These are phyloP conservation scores for Empis livida DNA, from an alignment of 2,888 invertebrate genomes.

Conservation along the genomic window DNA sequence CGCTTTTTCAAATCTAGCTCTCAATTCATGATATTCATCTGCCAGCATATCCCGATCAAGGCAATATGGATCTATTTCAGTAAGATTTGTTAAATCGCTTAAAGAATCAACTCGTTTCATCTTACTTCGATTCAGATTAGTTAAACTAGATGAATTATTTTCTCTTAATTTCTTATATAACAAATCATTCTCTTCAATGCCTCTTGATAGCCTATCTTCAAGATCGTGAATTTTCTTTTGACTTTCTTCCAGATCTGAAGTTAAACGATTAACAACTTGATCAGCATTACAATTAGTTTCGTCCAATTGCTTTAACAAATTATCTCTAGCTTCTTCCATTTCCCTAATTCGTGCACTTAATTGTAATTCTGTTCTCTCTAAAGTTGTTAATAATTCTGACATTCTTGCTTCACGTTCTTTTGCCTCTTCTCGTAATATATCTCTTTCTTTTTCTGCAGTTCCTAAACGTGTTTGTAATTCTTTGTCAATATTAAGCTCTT, in stretches of 20 bases:
- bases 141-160: slow-evolving; percentile 34
- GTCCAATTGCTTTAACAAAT: slow-evolving; percentile 44
- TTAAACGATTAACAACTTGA: slow-evolving; percentile 55
- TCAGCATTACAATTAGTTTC: slow-evolving; percentile 57
- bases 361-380: slow-evolving; percentile 67
- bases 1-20: slow-evolving; percentile 66
- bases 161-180: slow-evolving; percentile 60
- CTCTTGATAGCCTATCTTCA: slow-evolving; percentile 44
- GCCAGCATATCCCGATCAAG: slow-evolving; percentile 63
- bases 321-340: slow-evolving; percentile 54
- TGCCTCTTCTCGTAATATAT: slow-evolving; percentile 59
- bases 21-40: slow-evolving; percentile 67
- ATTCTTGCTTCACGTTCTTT: slow-evolving; percentile 58
- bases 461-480: slow-evolving; percentile 58
- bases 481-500: slow-evolving; percentile 35
- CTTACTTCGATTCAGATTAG: slow-evolving; percentile 31
- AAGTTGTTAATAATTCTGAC: slow-evolving; percentile 60
- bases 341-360: slow-evolving; percentile 56
- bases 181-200: slow-evolving; percentile 64
- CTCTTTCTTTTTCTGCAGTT: slow-evolving; percentile 58
- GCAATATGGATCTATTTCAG: slow-evolving; percentile 59
- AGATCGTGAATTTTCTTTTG: slow-evolving; percentile 40
- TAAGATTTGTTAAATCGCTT: slow-evolving; percentile 67
- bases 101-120: slow-evolving; percentile 58
- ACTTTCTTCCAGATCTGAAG: slow-evolving; percentile 53